phyloP scores from a whole-genome alignment of 2,888 invertebrate genomes.

The Sphinx pinastri region DNA sequence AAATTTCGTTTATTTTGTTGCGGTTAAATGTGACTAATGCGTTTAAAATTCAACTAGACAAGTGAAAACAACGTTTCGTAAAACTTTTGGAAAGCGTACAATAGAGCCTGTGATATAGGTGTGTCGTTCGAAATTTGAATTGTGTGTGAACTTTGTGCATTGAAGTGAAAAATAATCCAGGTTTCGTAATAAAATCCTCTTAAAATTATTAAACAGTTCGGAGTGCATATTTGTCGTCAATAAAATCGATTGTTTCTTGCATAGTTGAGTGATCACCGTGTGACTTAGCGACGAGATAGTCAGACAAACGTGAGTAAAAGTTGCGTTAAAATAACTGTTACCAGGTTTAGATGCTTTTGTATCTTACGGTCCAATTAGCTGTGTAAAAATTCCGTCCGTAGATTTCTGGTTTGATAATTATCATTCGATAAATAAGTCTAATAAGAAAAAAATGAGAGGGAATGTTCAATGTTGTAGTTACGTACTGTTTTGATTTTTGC shows the following conservation, averaged over 20 bases:
- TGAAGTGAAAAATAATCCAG: conserved; percentile 54
- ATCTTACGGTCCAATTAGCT: conserved; percentile 50
- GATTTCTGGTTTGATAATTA: conserved; percentile 52
- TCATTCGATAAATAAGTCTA: conserved; percentile 35
- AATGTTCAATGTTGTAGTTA: conserved; percentile 27
- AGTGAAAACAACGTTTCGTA: conserved; percentile 28
- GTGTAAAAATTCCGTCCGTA: conserved; percentile 35
- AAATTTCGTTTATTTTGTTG: conserved; percentile 40
- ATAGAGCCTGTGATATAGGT: conserved; percentile 51
- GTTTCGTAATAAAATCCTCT: conserved; percentile 17
- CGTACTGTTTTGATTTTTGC: conserved; percentile 46
- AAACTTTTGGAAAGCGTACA: conserved; percentile 33
- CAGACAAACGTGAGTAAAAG: conserved; percentile 75
- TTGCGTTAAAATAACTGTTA: conserved; percentile 66
- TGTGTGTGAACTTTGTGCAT: conserved; percentile 67
- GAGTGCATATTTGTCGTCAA: conserved; percentile 36
- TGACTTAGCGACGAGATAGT: conserved; percentile 57
- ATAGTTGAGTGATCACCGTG: conserved; percentile 68
- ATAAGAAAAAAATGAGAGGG: conserved; percentile 25
- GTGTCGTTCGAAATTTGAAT: conserved; percentile 74
- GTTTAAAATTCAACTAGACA: conserved; percentile 24
- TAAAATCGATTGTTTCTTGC: conserved; percentile 55
- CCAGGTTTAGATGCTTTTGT: conserved; percentile 41
- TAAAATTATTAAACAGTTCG: background rate
- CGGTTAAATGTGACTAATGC: conserved; percentile 35